phyloP scores from a whole-genome alignment of 2,888 invertebrate genomes.

The Thereva unica region DNA sequence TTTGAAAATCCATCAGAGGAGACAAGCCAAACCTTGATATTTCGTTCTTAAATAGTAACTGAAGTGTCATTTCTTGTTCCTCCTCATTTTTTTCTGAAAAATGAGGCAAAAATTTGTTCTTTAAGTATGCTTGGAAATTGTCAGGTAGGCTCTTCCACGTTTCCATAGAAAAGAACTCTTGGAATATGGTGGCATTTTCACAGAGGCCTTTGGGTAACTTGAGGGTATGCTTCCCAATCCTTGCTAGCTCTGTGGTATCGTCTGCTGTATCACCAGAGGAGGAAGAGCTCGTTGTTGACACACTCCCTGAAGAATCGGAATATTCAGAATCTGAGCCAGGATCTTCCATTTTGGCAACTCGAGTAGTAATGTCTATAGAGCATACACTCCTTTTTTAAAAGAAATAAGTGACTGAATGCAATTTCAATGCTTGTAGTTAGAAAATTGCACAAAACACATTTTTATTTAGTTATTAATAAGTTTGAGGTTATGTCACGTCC shows the following conservation, averaged over 20 bases:
- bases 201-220: constrained; percentile 81
- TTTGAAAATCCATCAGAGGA: constrained; percentile 69
- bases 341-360: constrained; percentile 36
- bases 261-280: constrained; percentile 27
- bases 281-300: constrained; percentile 35
- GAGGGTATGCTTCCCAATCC: constrained; percentile 66
- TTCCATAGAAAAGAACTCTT: constrained; percentile 79
- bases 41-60: constrained; percentile 78
- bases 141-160: constrained; percentile 82
- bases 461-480: constrained; percentile 28
- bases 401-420: constrained; percentile 4
- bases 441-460: constrained; percentile 25
- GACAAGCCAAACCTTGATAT: constrained; percentile 73
- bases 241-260: constrained; percentile 63
- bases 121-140: constrained; percentile 73
- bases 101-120: constrained; percentile 71
- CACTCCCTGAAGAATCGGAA: constrained; percentile 36
- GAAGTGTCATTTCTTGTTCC: constrained; percentile 73
- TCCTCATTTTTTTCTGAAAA: constrained; percentile 64
- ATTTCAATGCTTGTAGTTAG: not conserved
- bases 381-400: constrained; percentile 4
- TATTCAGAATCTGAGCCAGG: constrained; percentile 39
- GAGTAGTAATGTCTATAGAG: not conserved
- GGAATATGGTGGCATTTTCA: constrained; percentile 76
- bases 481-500: constrained; percentile 24